Percentiles rank a stretch among this genome's conserved stretches.
Evolutionary conservation across 2,797 vertebrate species (phyloP).

Genomic region (Catostomus latipinnis): DNA sequence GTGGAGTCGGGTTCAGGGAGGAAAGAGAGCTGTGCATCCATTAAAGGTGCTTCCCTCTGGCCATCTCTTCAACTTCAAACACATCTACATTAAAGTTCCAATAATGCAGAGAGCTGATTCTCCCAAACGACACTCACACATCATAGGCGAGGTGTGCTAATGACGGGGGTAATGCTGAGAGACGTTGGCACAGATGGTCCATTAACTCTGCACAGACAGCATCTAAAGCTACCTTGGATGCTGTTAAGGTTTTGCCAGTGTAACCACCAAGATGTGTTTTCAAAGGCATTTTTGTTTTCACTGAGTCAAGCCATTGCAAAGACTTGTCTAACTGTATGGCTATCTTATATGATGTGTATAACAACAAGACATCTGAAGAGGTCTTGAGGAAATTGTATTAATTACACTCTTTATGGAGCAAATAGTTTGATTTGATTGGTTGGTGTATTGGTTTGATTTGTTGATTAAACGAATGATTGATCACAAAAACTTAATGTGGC

Average conservation of each 20-base stretch:
- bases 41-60: slow-evolving; percentile 53
- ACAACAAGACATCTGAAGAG: background rate
- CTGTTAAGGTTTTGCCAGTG: slow-evolving; percentile 32
- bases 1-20: slow-evolving; percentile 19
- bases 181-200: slow-evolving; percentile 46
- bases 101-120: slow-evolving; percentile 56
- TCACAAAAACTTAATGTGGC: too few relatives aligned
- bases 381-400: background rate
- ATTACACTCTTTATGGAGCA: too few relatives aligned
- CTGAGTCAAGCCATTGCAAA: background rate
- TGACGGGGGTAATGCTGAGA: slow-evolving; percentile 48
- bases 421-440: too few relatives aligned
- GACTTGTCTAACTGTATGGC: too few relatives aligned
- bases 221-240: slow-evolving; percentile 39
- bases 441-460: too few relatives aligned
- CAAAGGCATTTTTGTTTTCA: slow-evolving; percentile 30
- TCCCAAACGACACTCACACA: slow-evolving; percentile 47
- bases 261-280: slow-evolving; percentile 42
- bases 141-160: slow-evolving; percentile 57
- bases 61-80: slow-evolving; percentile 59
- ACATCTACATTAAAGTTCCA: slow-evolving; percentile 58
- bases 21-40: slow-evolving; percentile 45
- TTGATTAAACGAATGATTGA: too few relatives aligned
- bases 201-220: slow-evolving; percentile 46
- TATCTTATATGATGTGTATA: background rate